Percentiles rank a stretch among this genome's conserved stretches.
phyloP scores from a whole-genome alignment of 2,888 invertebrate genomes.

The Hypselothyrea guttata region DNA sequence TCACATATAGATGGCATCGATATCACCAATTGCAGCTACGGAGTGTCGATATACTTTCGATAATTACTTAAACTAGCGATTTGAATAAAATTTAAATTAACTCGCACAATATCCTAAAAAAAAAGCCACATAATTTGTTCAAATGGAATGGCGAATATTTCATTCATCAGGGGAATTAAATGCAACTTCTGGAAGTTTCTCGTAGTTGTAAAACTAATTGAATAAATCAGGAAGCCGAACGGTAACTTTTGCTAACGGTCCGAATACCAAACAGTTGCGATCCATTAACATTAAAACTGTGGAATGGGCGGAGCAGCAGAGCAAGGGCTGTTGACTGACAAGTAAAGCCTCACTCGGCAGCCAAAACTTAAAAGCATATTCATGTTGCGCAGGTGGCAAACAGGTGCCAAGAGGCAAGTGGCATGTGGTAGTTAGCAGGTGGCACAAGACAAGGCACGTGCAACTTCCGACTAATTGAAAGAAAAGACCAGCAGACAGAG shows the following conservation, averaged over 20 bases:
- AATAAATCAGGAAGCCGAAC: constrained; percentile 3
- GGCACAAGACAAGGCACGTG: constrained; percentile 19
- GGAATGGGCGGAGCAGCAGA: no score
- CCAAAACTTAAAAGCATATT: constrained; percentile 54
- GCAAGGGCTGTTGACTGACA: constrained; percentile 16
- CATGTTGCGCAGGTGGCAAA: constrained; percentile 50
- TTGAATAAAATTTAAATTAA: no score
- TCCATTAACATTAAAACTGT: background rate
- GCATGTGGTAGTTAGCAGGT: background rate
- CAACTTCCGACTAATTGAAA: constrained; percentile 56
- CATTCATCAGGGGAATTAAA: constrained; percentile 7
- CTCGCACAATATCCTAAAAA: no score
- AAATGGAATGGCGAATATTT: no score
- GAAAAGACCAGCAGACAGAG: constrained; percentile 1
- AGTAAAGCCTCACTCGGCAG: constrained; percentile 28
- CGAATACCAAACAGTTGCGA: constrained; percentile 12
- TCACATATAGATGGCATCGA: no score
- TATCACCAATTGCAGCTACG: no score
- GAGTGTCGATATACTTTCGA: no score
- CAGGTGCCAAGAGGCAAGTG: background rate
- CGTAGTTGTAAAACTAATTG: constrained; percentile 13
- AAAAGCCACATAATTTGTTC: no score
- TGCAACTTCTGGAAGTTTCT: constrained; percentile 9
- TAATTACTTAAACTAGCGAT: no score
- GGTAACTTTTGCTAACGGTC: constrained; percentile 4